A percentile compares a stretch with the other conserved stretches of the same genome.
Evolutionary conservation across 2,113 vertebrate genomes (phyloP).

Genomic region (Orycteropus afer): DNA sequence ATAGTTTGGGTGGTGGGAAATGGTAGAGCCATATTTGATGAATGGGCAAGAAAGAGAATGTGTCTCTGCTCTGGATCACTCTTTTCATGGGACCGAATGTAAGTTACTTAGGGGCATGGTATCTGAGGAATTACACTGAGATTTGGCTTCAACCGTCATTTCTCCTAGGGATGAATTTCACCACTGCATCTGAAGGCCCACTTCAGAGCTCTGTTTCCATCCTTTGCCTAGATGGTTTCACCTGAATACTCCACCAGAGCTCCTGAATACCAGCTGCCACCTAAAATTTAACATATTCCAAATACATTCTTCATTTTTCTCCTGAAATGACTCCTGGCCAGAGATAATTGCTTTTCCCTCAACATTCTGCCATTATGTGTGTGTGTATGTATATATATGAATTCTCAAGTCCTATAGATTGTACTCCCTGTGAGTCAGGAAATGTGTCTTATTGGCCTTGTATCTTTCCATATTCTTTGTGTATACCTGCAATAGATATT

Average conservation of each 20-base stretch:
- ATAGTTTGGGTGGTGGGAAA: not conserved
- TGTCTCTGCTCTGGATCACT: not conserved
- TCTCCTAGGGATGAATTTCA: conserved; percentile 6
- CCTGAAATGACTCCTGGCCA: not conserved
- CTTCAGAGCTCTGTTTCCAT: not conserved
- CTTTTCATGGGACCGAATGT: not conserved
- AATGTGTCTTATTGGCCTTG: not conserved
- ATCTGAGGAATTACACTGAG: not conserved
- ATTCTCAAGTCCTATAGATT: not conserved
- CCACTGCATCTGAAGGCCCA: not conserved
- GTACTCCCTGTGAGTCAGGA: not conserved
- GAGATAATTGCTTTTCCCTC: not conserved
- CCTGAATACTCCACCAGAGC: too few relatives aligned
- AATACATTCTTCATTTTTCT: not conserved
- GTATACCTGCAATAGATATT: not conserved
- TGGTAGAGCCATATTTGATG: not conserved
- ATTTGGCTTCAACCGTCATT: not conserved
- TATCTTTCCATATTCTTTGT: not conserved
- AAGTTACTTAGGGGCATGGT: not conserved
- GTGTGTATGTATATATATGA: not conserved
- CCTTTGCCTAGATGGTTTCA: not conserved
- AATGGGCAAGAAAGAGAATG: not conserved
- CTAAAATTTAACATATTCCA: not conserved
- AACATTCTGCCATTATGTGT: not conserved
- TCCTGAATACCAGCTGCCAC: not conserved